Percentiles rank a stretch among this genome's conserved stretches.
phyloP scores from a whole-genome alignment of 1,140 invertebrate species.

The Cataglyphis hispanica region DNA sequence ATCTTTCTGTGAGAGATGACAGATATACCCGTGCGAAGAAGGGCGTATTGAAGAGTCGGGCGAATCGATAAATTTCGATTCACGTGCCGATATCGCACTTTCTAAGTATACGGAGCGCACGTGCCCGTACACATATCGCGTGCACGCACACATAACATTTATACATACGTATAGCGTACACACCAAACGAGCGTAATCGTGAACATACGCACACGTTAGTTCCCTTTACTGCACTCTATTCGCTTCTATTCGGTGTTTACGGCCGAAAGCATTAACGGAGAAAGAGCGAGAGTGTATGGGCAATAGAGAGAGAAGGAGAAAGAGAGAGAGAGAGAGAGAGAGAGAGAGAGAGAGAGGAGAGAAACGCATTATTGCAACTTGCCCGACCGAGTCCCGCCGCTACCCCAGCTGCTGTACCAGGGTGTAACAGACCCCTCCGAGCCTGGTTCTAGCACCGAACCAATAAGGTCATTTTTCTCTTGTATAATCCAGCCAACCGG shows the following conservation, averaged over 20 bases:
- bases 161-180: background rate
- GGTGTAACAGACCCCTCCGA: conserved; percentile 73
- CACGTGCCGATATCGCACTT: conserved; percentile 52
- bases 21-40: background rate
- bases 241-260: conserved; percentile 82
- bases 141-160: conserved; percentile 51
- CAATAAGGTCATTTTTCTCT: conserved; percentile 81
- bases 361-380: conserved; percentile 79
- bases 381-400: conserved; percentile 64
- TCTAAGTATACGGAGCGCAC: conserved; percentile 46
- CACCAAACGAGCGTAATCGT: conserved; percentile 71
- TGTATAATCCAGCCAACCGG: conserved; percentile 77
- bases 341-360: conserved; percentile 50
- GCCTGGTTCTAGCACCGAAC: conserved; percentile 74
- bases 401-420: conserved; percentile 71
- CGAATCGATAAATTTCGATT: conserved; percentile 41
- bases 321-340: conserved; percentile 12
- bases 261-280: conserved; percentile 79
- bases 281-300: conserved; percentile 69
- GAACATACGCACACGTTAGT: conserved; percentile 70
- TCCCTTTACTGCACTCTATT: conserved; percentile 80
- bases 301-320: conserved; percentile 35
- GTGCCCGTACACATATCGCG: conserved; percentile 39
- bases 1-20: background rate
- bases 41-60: conserved; percentile 28